Evolutionary conservation across 1,140 invertebrate species (phyloP), one percentile per base, ranked within the genome.

Genomic region (Drosophila pruinosa): DNA sequence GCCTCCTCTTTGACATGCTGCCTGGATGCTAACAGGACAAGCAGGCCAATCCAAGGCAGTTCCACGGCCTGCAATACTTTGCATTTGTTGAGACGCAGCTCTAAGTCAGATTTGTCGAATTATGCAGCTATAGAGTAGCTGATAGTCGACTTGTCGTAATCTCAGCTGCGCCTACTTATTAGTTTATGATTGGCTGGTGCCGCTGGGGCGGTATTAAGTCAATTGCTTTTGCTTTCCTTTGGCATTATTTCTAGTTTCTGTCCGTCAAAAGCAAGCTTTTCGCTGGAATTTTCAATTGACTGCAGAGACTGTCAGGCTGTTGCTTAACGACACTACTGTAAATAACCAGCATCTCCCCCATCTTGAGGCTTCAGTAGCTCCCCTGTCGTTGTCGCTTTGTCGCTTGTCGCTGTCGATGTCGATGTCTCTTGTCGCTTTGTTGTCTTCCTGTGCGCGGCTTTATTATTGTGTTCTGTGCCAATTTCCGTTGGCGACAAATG

Each of bases 381-480:
- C n/a, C n/a, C n/a, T n/a, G n/a, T n/a, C n/a, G n/a, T n/a, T n/a
- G n/a, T n/a, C n/a, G n/a, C 28, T 31, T 10, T 3, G 8, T 31
- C 8, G 8, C 7, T 10, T 31, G 28, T 31, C 28, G 28, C 28
- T 31, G 6, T 31, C 28, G n/a, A n/a, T n/a, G n/a, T n/a, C n/a
- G n/a, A n/a, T n/a, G n/a, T n/a, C n/a, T n/a, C n/a, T 48, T 43
- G 15, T 72, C 39, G 38, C 36, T 68, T 68, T 58, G 52, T 72
- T 67, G 53, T 69, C 74, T 64, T 70, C 75, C 48, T 57, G 50
- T 71, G 74, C 72, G 79, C 61, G 79, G 75, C 74, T 82, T 78
- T 82, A 82, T 82, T 82, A 83, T 83, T 83, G 79, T 78, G 79
- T 67, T 82, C 79, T 75, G 71, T 78, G 79, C 79, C 79, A 82